phyloP scores from a whole-genome alignment of 2,797 vertebrate genomes.

The Lacerta viridis region DNA sequence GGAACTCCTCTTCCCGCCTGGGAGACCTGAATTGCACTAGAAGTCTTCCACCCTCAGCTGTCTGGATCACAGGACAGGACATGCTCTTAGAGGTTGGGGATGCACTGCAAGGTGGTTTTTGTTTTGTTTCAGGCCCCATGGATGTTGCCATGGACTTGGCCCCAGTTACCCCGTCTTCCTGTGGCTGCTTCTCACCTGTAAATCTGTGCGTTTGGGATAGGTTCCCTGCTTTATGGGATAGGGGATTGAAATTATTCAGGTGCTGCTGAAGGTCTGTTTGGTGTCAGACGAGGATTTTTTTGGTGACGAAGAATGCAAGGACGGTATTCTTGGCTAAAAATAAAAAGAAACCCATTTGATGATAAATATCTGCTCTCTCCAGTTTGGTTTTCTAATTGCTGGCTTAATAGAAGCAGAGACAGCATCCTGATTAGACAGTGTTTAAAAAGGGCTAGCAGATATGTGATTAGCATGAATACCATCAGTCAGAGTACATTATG shows the following conservation, averaged over 20 bases:
- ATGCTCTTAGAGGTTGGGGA: neutral
- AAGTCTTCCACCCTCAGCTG: neutral
- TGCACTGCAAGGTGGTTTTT: neutral
- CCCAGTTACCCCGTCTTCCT: neutral
- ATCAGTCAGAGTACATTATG: constrained; percentile 23
- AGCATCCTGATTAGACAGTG: constrained; percentile 42
- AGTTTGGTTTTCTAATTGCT: neutral
- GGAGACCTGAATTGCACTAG: no score
- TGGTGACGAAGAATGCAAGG: neutral
- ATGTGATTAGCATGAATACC: constrained; percentile 39
- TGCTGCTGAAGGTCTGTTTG: neutral
- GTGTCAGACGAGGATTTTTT: neutral
- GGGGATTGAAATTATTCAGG: neutral
- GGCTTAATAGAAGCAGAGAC: constrained; percentile 38
- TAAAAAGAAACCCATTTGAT: neutral
- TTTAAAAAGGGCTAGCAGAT: neutral
- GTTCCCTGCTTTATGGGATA: neutral
- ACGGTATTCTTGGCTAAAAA: neutral
- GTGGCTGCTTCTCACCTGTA: neutral
- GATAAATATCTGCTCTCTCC: rapidly evolving
- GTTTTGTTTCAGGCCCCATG: neutral
- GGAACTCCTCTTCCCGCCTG: neutral
- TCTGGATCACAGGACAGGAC: neutral
- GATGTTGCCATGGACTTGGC: neutral
- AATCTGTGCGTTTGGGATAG: neutral